phyloP scores from a whole-genome alignment of 2,797 vertebrate species.

The Megaceryle alcyon region DNA sequence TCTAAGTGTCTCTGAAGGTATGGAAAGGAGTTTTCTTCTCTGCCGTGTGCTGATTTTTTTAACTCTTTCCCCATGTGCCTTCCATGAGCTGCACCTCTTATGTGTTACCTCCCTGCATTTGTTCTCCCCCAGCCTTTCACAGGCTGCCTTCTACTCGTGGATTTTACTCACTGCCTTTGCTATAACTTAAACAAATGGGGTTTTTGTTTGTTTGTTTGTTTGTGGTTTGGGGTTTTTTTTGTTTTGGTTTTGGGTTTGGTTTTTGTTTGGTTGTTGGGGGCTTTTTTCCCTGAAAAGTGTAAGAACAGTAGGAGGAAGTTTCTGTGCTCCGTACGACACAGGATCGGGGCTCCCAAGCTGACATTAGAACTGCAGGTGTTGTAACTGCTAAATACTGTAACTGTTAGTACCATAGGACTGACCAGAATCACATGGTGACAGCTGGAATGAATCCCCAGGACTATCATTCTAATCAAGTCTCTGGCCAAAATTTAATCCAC shows the following conservation, averaged over 20 bases:
- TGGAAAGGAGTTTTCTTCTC: neutral
- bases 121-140: neutral
- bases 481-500: slow-evolving; percentile 30
- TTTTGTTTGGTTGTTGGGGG: neutral
- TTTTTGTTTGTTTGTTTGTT: neutral
- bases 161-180: neutral
- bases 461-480: slow-evolving; percentile 28
- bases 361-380: slow-evolving; percentile 31
- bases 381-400: neutral
- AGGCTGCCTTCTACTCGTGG: neutral
- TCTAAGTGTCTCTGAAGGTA: neutral
- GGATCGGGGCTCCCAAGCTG: neutral
- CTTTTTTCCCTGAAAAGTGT: slow-evolving; percentile 30
- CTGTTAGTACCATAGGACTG: neutral
- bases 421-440: slow-evolving; percentile 23
- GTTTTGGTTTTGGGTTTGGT: too few relatives aligned
- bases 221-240: too few relatives aligned
- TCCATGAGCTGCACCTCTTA: neutral
- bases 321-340: neutral
- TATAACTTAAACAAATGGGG: neutral
- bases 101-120: neutral
- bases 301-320: slow-evolving; percentile 45
- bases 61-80: neutral
- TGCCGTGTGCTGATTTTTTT: neutral
- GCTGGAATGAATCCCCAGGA: slow-evolving; percentile 59